These are phyloP conservation scores for Aphelinus certus DNA, from an alignment of 1,140 invertebrate genomes.

Conservation along the genomic window DNA sequence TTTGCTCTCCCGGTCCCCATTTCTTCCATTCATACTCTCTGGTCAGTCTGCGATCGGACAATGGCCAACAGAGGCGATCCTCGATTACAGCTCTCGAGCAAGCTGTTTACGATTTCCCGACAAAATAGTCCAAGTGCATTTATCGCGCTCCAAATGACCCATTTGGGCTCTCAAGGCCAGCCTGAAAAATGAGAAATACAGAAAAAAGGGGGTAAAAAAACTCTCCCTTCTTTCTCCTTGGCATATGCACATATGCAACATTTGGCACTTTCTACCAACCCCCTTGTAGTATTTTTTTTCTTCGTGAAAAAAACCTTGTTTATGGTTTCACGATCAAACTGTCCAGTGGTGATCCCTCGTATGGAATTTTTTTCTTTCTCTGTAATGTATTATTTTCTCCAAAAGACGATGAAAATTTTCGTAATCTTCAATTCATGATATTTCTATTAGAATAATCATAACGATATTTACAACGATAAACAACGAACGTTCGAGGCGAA, in stretches of 20 bases:
- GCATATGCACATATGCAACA: background rate
- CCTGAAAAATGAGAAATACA: background rate
- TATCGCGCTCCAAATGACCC: background rate
- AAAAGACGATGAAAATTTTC: no score
- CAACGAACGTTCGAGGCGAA: no score
- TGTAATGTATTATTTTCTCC: no score
- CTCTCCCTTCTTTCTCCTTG: background rate
- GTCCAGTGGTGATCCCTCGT: conserved; percentile 12
- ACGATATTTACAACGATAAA: no score
- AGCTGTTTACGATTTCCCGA: conserved; percentile 17
- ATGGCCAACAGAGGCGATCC: background rate
- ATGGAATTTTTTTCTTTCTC: background rate
- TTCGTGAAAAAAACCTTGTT: conserved; percentile 6
- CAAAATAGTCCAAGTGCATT: conserved; percentile 14
- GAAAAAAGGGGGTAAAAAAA: conserved; percentile 23
- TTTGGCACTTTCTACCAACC: conserved; percentile 20
- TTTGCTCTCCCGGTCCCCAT: background rate
- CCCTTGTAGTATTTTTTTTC: background rate
- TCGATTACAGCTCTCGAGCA: background rate
- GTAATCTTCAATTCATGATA: no score
- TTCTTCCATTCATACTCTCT: background rate
- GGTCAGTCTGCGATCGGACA: conserved; percentile 11
- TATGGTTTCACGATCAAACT: conserved; percentile 5
- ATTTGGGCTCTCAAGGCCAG: no score
- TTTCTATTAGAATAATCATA: no score